These are phyloP conservation scores for Mystacornis crossleyi DNA, from an alignment of 2,113 vertebrate species.

Conservation along the genomic window DNA sequence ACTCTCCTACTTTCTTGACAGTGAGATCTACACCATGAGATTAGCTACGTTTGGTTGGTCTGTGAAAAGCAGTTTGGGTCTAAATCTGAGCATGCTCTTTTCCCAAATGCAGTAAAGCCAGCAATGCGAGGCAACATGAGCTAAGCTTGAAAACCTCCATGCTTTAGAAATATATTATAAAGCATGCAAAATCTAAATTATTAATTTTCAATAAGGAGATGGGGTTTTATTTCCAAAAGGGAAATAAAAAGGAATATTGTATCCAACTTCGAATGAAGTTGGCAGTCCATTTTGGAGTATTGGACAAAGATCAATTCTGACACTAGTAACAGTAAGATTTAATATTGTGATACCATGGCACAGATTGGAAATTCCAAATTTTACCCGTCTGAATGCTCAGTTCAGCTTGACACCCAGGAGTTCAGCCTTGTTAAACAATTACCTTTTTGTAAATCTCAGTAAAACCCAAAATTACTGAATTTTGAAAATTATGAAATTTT, in stretches of 20 bases:
- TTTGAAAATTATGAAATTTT: fast-evolving
- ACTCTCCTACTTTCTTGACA: background rate
- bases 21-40: background rate
- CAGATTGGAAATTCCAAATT: background rate
- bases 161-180: background rate
- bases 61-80: background rate
- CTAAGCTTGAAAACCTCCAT: background rate
- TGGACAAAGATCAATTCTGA: background rate
- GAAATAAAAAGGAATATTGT: background rate
- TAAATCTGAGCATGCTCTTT: background rate
- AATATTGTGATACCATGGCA: background rate
- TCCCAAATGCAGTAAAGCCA: background rate
- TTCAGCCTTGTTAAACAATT: background rate
- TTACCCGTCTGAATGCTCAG: background rate
- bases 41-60: background rate
- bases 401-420: background rate
- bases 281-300: background rate
- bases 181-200: background rate
- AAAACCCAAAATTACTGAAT: background rate
- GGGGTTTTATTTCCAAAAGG: background rate
- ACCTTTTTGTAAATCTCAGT: background rate
- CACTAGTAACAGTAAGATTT: background rate
- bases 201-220: background rate
- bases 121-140: background rate
- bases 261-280: background rate